Evolutionary conservation across 37 sponge, comb jelly and placozoan genomes (phyloP), one percentile per base, ranked within the genome.

Genomic region (Ephydatia muelleri): DNA sequence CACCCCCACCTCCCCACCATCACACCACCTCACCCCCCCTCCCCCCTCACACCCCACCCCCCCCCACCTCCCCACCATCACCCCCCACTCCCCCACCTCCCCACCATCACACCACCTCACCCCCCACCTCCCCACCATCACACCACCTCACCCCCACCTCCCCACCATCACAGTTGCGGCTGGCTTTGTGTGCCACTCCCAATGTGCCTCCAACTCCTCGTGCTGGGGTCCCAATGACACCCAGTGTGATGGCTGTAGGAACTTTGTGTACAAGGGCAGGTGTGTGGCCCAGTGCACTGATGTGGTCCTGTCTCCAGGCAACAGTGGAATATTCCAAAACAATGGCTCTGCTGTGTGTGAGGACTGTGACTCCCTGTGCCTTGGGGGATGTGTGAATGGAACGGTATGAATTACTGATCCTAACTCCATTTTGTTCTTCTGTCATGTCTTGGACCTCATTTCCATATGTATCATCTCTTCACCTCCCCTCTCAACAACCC

Each of bases 321-420:
- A 28, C 72, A 71, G 72, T 71, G 29, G 72, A 26, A 33, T 71
- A 71, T 21, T 33, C 31, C 72, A 33, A 28, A 84, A 89, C 38
- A 68, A 72, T 21, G 69, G 64, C 40, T 65, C 30, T 27, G 29
- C 66, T 31, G 38, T 79, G 36, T 89, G 89, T 89, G 89, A 83
- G 34, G 28, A 70, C 11, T 89, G 89, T 79, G 68, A 89, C 47
- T 64, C 70, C 3, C 75, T 84, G 75, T 89, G 89, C 73, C n/a
- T 89, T 23, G 89, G 85, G 0, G 84, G 84, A 34, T 84, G 79
- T 31, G 32, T 26, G 16, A 70, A 47, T 19, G 83, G 84, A 36
- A 65, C 72, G 40, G 89, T 89, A 64, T 74, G 80, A 30, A n/a
- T n/a, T 43, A 57, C 57, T 11, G 16, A 57, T 11, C 9, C 16